Conservation (phyloP, 2,113 vertebrate species). For the Scalopus aquaticus region DNA sequence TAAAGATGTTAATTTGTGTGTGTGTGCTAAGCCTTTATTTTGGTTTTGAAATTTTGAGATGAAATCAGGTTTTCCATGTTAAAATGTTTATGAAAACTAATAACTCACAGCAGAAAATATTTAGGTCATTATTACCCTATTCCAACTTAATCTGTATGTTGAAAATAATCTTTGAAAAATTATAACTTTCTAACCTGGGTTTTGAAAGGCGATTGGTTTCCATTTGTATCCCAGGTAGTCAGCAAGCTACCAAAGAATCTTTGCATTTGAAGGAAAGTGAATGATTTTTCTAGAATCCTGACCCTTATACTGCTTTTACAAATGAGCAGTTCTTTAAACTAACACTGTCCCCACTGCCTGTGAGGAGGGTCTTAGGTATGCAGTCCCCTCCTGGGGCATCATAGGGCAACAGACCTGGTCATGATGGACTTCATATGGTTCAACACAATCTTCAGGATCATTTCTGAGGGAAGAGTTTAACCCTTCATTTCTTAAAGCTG, state of each 20-base stretch:
- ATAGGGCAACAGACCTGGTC: not conserved
- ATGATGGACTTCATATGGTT: not conserved
- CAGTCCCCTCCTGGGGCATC: too few relatives aligned
- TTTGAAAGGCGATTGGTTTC: not conserved
- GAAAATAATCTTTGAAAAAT: not conserved
- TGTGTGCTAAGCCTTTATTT: not conserved
- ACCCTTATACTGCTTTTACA: not conserved
- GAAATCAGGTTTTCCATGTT: not conserved
- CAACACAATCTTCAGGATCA: not conserved
- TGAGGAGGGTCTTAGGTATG: rapidly evolving
- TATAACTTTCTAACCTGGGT: not conserved
- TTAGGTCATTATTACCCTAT: not conserved
- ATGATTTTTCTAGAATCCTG: not conserved
- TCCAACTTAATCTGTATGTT: not conserved
- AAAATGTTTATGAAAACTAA: not conserved
- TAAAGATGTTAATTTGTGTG: not conserved
- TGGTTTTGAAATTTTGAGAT: not conserved
- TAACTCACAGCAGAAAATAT: not conserved
- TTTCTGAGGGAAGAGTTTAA: not conserved
- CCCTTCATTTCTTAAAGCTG: not conserved
- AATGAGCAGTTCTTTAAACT: not conserved
- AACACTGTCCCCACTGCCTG: rapidly evolving
- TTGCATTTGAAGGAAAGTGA: not conserved
- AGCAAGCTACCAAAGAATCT: not conserved
- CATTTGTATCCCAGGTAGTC: rapidly evolving